Conservation (phyloP, 2,888 invertebrate genomes). For the Lysandra bellargus region DNA sequence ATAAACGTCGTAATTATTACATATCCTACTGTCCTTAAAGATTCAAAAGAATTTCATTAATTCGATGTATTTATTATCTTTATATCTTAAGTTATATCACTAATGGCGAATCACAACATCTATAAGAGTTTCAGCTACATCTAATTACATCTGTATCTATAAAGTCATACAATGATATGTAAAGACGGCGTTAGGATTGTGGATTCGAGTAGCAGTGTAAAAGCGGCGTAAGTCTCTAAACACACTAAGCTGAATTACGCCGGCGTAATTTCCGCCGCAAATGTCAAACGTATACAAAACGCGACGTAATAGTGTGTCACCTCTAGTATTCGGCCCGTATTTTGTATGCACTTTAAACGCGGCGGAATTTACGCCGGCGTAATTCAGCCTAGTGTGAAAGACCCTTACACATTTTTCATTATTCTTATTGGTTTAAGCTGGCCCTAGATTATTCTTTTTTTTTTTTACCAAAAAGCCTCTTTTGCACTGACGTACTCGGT, state of each 20-base stretch:
- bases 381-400: no score
- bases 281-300: no score
- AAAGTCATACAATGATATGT: slow-evolving; percentile 79
- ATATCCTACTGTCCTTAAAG: slow-evolving; percentile 46
- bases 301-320: no score
- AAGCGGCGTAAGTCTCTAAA: background rate
- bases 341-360: no score
- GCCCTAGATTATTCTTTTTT: background rate
- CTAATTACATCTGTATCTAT: slow-evolving; percentile 60
- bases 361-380: no score
- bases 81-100: slow-evolving; percentile 59
- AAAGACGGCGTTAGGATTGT: slow-evolving; percentile 39
- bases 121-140: slow-evolving; percentile 58
- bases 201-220: background rate
- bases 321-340: no score
- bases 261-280: no score
- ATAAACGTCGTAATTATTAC: slow-evolving; percentile 17
- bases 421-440: background rate
- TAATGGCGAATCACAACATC: slow-evolving; percentile 66
- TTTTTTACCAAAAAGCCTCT: background rate
- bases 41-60: slow-evolving; percentile 63
- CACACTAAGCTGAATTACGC: no score
- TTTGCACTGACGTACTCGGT: background rate
- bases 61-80: slow-evolving; percentile 73
- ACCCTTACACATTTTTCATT: background rate